These are phyloP conservation scores for Hetaerina americana DNA, from an alignment of 1,140 invertebrate species.

Conservation along the genomic window DNA sequence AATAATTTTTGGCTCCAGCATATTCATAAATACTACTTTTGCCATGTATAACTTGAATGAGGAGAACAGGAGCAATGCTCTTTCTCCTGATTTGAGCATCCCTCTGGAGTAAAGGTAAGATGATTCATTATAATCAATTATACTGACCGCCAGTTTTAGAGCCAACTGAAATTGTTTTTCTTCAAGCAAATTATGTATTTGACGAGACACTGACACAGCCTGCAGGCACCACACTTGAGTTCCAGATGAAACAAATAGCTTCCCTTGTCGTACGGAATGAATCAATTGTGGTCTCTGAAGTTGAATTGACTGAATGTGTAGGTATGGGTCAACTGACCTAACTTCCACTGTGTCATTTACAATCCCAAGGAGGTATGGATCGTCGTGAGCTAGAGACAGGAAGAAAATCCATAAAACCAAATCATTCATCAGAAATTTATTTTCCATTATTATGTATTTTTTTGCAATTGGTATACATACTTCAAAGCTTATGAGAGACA, in stretches of 20 bases:
- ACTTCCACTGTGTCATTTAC: conserved; percentile 69
- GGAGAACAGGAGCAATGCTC: too few species aligned
- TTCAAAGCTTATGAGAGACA: too few species aligned
- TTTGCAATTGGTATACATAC: too few species aligned
- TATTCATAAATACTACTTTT: too few species aligned
- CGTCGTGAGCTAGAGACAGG: conserved; percentile 80
- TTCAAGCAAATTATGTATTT: conserved; percentile 67
- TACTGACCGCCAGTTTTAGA: conserved; percentile 75
- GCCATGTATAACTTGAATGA: too few species aligned
- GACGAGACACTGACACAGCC: conserved; percentile 59
- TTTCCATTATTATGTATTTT: too few species aligned
- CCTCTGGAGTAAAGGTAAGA: too few species aligned
- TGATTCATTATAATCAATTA: not conserved
- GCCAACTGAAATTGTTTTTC: conserved; percentile 89
- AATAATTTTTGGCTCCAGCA: too few species aligned
- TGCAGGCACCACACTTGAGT: conserved; percentile 78
- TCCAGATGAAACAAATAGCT: conserved; percentile 72
- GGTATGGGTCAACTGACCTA: conserved; percentile 53
- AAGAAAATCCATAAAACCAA: too few species aligned
- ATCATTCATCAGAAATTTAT: too few species aligned
- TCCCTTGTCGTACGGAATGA: conserved; percentile 49
- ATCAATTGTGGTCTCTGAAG: conserved; percentile 51
- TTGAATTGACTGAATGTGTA: conserved; percentile 63
- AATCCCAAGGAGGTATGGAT: conserved; percentile 78
- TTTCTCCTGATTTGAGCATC: too few species aligned